Percentiles rank a stretch among this genome's conserved stretches.
Conservation (phyloP, 2,797 vertebrate genomes). For the Aeoliscus strigatus region DNA sequence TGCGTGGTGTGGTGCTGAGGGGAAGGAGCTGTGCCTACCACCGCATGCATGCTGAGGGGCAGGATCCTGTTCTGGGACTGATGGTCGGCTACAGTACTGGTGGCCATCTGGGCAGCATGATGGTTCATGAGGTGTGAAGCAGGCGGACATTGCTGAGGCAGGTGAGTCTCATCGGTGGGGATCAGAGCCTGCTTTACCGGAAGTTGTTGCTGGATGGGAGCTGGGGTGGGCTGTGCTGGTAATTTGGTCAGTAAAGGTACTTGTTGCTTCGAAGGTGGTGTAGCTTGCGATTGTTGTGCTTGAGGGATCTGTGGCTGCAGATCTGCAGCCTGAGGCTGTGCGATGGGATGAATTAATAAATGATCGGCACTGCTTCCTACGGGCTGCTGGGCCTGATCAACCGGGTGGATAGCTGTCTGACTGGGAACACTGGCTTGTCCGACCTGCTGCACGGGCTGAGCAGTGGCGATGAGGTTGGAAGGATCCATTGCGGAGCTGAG, state of each 20-base stretch:
- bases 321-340: slow-evolving; percentile 49
- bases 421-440: slow-evolving; percentile 46
- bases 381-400: slow-evolving; percentile 49
- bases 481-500: slow-evolving; percentile 43
- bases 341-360: slow-evolving; percentile 50
- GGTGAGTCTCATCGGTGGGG: slow-evolving; percentile 51
- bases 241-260: slow-evolving; percentile 44
- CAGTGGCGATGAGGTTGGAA: slow-evolving; percentile 34
- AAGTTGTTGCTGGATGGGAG: slow-evolving; percentile 46
- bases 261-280: slow-evolving; percentile 46
- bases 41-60: slow-evolving; percentile 63
- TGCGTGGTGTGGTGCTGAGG: slow-evolving; percentile 58
- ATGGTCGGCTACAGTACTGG: slow-evolving; percentile 36
- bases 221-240: slow-evolving; percentile 39
- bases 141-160: slow-evolving; percentile 42
- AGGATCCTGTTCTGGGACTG: slow-evolving; percentile 48
- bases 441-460: slow-evolving; percentile 55
- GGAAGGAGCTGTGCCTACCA: slow-evolving; percentile 50
- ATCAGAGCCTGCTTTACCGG: slow-evolving; percentile 40
- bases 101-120: slow-evolving; percentile 36
- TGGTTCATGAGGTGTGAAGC: slow-evolving; percentile 45
- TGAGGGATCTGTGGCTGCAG: slow-evolving; percentile 62
- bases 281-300: slow-evolving; percentile 44
- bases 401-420: slow-evolving; percentile 43
- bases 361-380: slow-evolving; percentile 38